Conservation (phyloP, 2,797 vertebrate species). For the Odontamblyopus rebecca region DNA sequence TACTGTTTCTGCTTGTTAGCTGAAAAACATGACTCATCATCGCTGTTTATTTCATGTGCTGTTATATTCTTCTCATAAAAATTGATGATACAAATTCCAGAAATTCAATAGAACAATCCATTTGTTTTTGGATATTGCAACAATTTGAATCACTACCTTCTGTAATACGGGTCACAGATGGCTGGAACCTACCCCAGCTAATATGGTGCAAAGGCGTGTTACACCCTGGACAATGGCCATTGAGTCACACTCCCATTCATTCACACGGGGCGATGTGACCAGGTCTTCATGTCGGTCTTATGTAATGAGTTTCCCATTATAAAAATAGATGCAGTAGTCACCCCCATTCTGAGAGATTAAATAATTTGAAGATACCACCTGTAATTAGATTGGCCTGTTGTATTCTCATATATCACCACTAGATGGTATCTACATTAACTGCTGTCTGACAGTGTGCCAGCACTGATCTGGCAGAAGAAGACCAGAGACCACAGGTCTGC, state of each 20-base stretch:
- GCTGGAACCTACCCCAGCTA: not conserved
- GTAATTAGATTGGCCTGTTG: too few relatives aligned
- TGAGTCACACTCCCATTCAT: conserved; percentile 5
- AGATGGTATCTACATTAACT: too few relatives aligned
- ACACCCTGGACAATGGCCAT: not conserved
- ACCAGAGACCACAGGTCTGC: too few relatives aligned
- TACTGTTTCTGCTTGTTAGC: not conserved
- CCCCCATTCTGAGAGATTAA: too few relatives aligned
- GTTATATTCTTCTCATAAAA: conserved; percentile 3
- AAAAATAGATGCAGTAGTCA: too few relatives aligned
- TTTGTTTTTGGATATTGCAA: not conserved
- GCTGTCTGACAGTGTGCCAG: too few relatives aligned
- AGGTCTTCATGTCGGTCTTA: not conserved
- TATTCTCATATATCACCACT: too few relatives aligned
- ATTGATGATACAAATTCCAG: not conserved
- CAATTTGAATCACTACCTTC: not conserved
- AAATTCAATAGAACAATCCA: not conserved
- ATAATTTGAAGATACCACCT: too few relatives aligned
- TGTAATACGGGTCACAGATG: conserved; percentile 3
- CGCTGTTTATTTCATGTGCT: not conserved
- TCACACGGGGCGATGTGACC: not conserved
- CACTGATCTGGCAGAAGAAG: too few relatives aligned
- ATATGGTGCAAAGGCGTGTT: not conserved
- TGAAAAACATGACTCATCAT: conserved; percentile 9
- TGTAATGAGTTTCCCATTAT: too few relatives aligned